These are phyloP conservation scores for Psephotus haematonotus DNA, from an alignment of 2,113 vertebrate genomes.

Conservation along the genomic window DNA sequence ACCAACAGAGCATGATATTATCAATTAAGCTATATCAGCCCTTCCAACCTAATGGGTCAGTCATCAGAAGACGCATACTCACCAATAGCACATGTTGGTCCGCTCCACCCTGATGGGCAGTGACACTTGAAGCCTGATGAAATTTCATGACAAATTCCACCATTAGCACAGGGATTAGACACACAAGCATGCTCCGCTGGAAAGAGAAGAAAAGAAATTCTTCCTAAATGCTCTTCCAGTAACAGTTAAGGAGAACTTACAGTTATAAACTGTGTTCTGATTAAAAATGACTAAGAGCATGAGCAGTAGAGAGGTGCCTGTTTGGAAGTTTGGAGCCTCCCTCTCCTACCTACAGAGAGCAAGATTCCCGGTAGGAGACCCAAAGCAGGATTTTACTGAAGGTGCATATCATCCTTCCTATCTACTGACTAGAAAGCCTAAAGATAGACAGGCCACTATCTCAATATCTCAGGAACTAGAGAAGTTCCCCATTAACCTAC, in stretches of 20 bases:
- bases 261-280: neutral
- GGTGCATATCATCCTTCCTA: neutral
- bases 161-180: conserved; percentile 94
- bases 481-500: neutral
- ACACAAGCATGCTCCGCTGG: conserved; percentile 92
- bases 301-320: neutral
- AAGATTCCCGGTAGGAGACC: neutral
- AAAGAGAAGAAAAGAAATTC: neutral
- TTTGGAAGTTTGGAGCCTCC: neutral
- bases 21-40: neutral
- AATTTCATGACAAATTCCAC: conserved; percentile 90
- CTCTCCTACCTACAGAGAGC: neutral
- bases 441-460: neutral
- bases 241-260: neutral
- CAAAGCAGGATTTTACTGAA: neutral
- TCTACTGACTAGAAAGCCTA: neutral
- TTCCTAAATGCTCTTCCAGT: neutral
- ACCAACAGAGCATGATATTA: neutral
- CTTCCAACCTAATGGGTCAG: neutral
- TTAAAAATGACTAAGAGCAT: neutral
- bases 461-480: neutral
- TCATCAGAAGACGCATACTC: conserved; percentile 29
- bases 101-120: conserved; percentile 91
- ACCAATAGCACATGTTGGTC: conserved; percentile 93
- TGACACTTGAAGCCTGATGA: conserved; percentile 90